phyloP scores from a whole-genome alignment of 2,113 vertebrate species.

The Orthonyx spaldingii region DNA sequence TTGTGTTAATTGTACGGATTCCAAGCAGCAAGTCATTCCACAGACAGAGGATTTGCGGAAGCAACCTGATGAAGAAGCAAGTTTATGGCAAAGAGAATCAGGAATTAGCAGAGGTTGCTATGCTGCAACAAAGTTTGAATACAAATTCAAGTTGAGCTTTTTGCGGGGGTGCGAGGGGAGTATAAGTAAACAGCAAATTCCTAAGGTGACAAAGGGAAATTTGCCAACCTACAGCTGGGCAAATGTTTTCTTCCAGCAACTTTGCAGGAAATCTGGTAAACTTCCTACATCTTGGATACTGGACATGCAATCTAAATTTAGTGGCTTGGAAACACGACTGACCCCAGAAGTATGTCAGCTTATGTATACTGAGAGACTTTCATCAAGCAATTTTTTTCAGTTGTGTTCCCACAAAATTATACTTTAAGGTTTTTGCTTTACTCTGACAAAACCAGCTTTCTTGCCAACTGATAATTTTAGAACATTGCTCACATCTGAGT shows the following conservation, averaged over 20 bases:
- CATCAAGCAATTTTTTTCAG: neutral
- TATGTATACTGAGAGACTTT: neutral
- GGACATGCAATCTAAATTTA: neutral
- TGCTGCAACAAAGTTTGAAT: neutral
- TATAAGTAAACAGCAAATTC: neutral
- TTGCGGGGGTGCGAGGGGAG: rapidly evolving
- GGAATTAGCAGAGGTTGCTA: neutral
- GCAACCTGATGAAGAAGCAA: neutral
- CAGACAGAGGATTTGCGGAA: neutral
- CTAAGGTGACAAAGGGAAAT: neutral
- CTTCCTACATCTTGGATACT: neutral
- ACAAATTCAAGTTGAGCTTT: neutral
- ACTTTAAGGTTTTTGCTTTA: neutral
- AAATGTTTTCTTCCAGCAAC: neutral
- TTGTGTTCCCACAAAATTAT: neutral
- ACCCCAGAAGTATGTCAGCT: neutral
- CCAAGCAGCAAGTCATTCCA: neutral
- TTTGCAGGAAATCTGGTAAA: neutral
- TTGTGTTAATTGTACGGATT: neutral
- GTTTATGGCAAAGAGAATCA: neutral
- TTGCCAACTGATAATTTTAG: neutral
- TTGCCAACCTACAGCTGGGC: neutral
- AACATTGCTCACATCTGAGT: neutral
- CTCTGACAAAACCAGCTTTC: neutral
- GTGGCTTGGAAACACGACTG: neutral